Base-by-base conservation (phyloP, 2,888 invertebrate species). In the Drosophila mercatorum region DNA sequence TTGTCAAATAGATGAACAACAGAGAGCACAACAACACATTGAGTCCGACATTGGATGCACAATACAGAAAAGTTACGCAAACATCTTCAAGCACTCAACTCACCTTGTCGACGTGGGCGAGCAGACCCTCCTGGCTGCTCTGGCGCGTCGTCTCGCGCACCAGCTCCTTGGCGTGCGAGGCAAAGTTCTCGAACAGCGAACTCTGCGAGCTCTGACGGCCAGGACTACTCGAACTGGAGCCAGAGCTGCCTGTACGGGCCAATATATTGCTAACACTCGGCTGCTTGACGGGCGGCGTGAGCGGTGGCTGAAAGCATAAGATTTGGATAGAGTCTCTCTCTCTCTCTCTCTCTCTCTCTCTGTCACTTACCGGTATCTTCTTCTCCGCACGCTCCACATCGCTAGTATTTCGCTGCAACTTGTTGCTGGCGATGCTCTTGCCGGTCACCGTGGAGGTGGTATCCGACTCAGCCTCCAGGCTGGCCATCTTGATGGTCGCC, bases 101-200 rank as follows among this genome's bases (percentile, higher is more conserved):
- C 93, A 97, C 97, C 95, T 97, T 97, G 90, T 97, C 97, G 95
- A 98, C 96, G 75, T 97, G 97, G 2, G 97, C 97, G 10, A 97
- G 93, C 6, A 97, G 91, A 34, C 97, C 97, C 91, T 98, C 97
- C 91, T 97, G 97, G 87, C 97, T 97, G 91, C 96, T 96, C 92
- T 97, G 97, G 2, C 97, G 94, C 0, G 97, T 97, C 0, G 97
- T 97, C 91, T 98, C 98, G 55, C 96, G 94, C 2, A 98, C 97
- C 65, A 98, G 93, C 85, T 97, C 98, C 92, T 97, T 97, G 12
- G 98, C 98, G 90, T 97, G 97, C 0, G 95, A 95, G 5, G 98
- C 96, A 89, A 98, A 96, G 88, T 97, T 97, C 92, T 98, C 98
- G 81, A 98, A 95, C 2, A 98, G 93, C 0, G 97, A 98, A 0